Base-by-base conservation (phyloP, 1,140 invertebrate species). In the Globodera ellingtonae region DNA sequence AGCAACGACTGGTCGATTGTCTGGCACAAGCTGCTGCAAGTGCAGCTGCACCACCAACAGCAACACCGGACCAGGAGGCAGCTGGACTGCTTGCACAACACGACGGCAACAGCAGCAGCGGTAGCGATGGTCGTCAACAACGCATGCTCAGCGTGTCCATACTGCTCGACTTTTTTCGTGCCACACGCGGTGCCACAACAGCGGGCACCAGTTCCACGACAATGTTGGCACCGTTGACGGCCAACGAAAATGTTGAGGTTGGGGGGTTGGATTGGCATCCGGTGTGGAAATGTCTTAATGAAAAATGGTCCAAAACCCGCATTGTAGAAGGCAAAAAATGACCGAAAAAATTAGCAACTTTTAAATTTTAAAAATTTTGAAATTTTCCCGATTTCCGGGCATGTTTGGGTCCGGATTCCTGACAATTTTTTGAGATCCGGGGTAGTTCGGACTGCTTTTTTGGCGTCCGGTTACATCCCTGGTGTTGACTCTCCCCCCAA, bases 111-210 rank as follows among this genome's bases (percentile, higher is more conserved):
- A 90, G 21, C 72, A 87, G 75, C 84, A 90, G 79, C 86, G n/a
- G n/a, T n/a, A 24, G 24, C 24, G 24, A 24, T 87, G 6, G 86
- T 90, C 79, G 56, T 18, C 80, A 84, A 86, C 87, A 46, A 82
- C 56, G 56, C 56, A 4, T 15, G 9, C 89, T 98, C n/a, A 92
- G 93, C 87, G 92, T 97, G 0, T 94, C 93, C 84, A 92, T 98
- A 81, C 90, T 98, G 7, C 89, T 98, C 59, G 97, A 98, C 90
- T 95, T 93, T 89, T 94, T 94, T 70, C 92, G 97, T 81, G 96
- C 95, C 21, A 95, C 95, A 10, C 91, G 96, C 72, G 95, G 94
- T 18, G 90, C 91, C 83, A 86, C 91, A 0, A 95, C 56, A 13
- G 94, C 47, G 44, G 66, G 48, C 4, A 79, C 75, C 89, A 97